A percentile compares a stretch with the other conserved stretches of the same genome.
These are phyloP conservation scores for Poecilia latipinna DNA, from an alignment of 2,113 vertebrate species.

Conservation along the genomic window DNA sequence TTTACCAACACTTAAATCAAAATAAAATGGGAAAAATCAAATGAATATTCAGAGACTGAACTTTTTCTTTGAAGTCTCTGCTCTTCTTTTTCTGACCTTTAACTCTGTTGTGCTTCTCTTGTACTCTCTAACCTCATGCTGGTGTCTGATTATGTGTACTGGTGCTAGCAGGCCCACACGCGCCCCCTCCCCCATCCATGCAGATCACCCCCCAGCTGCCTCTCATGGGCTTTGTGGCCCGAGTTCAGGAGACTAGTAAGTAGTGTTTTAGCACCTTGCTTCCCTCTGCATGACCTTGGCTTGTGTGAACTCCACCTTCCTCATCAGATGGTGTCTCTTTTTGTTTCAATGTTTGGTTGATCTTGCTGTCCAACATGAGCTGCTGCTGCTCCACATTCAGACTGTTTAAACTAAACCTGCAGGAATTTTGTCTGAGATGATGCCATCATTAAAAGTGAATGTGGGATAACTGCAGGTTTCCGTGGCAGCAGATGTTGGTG, in stretches of 20 bases:
- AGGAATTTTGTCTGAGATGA: neutral
- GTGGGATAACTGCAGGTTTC: neutral
- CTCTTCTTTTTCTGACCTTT: neutral
- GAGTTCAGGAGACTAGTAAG: constrained; percentile 99
- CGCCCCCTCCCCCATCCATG: constrained; percentile 97
- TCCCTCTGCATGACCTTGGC: constrained; percentile 51
- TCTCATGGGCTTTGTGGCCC: constrained; percentile 99
- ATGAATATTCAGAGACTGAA: neutral
- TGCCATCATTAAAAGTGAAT: neutral
- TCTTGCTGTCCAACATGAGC: constrained; percentile 8
- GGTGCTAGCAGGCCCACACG: constrained; percentile 87
- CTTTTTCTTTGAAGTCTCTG: no score
- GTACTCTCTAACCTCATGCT: neutral
- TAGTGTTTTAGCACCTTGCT: constrained; percentile 74
- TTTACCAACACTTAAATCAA: no score
- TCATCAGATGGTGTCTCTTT: neutral
- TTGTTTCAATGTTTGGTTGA: no score
- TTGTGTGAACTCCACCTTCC: neutral
- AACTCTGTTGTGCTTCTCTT: constrained; percentile 3
- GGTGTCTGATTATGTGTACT: constrained; percentile 56
- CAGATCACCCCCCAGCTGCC: constrained; percentile 99
- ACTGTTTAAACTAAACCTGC: no score
- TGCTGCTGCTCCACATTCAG: neutral
- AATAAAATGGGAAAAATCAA: neutral
- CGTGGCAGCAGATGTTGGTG: constrained; percentile 18